Conservation (phyloP, 2,113 vertebrate genomes). For the Origma solitaria region DNA sequence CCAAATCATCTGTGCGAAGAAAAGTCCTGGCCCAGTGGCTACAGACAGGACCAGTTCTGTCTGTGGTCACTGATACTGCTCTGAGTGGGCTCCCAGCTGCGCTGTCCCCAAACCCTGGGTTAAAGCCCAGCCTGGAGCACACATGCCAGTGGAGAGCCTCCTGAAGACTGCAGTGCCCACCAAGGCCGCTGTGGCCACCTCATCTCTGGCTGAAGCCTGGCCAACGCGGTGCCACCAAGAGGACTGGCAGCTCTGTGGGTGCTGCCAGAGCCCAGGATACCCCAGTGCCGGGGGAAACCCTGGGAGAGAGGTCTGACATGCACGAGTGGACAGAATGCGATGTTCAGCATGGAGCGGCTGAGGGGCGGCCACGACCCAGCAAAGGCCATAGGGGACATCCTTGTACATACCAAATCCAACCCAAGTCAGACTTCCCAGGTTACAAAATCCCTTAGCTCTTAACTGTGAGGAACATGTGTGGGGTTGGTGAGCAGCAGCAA, state of each 20-base stretch:
- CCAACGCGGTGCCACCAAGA: accelerated
- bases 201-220: not conserved
- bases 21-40: not conserved
- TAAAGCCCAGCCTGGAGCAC: not conserved
- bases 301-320: not conserved
- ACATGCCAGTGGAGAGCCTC: not conserved
- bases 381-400: not conserved
- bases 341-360: not conserved
- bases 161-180: not conserved
- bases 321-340: not conserved
- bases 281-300: not conserved
- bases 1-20: not conserved
- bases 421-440: not conserved
- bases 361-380: accelerated
- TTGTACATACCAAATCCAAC: not conserved
- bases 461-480: not conserved
- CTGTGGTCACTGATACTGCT: not conserved
- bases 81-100: not conserved
- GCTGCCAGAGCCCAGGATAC: not conserved
- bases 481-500: not conserved
- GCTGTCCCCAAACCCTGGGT: not conserved
- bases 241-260: not conserved
- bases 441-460: not conserved
- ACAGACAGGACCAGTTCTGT: not conserved
- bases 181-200: not conserved